Conservation (phyloP, 2,888 invertebrate genomes). For the Eulithis prunata region DNA sequence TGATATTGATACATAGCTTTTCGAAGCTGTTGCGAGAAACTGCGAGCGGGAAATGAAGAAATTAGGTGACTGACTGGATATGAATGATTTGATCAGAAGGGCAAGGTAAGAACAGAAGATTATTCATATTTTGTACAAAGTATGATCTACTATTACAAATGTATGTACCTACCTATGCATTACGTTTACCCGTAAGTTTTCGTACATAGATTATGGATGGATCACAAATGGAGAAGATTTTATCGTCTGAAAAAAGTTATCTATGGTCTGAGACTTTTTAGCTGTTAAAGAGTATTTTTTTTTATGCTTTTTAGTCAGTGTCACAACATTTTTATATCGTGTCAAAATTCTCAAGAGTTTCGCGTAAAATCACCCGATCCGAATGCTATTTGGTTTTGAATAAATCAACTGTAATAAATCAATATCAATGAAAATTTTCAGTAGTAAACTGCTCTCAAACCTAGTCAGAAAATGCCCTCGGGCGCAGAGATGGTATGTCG, state of each 20-base stretch:
- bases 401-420: conserved; percentile 28
- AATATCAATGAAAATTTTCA: conserved; percentile 55
- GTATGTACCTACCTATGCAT: background rate
- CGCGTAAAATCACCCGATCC: background rate
- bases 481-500: conserved; percentile 57
- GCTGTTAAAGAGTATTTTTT: too few species aligned
- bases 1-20: conserved; percentile 12
- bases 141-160: background rate
- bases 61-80: conserved; percentile 3
- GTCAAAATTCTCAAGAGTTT: conserved; percentile 11
- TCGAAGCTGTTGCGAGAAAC: background rate
- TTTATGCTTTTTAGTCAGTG: conserved; percentile 4
- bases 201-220: too few species aligned
- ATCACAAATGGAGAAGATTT: too few species aligned
- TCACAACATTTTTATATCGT: conserved; percentile 3
- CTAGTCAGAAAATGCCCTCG: conserved; percentile 51
- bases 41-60: conserved; percentile 1
- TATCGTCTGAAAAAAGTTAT: too few species aligned
- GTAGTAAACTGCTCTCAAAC: conserved; percentile 42
- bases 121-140: too few species aligned
- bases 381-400: conserved; percentile 10
- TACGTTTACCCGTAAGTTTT: too few species aligned
- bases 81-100: background rate
- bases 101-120: background rate
- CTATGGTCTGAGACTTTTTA: too few species aligned